Evolutionary conservation across 2,888 invertebrate genomes (phyloP).

Genomic region (Patella pellucida): DNA sequence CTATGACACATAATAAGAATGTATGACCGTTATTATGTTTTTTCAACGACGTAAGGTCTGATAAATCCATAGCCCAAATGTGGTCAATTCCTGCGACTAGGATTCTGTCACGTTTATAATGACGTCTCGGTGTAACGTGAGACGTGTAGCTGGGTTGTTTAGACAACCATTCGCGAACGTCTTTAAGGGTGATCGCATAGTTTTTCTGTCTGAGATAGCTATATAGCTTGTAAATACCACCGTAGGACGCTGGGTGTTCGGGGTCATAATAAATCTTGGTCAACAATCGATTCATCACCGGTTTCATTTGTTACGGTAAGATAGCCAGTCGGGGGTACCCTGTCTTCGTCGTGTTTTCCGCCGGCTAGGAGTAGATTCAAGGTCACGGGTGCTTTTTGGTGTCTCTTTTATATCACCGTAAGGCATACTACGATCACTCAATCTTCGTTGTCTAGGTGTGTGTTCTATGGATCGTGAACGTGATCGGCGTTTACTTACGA

Average conservation of each 20-base stretch:
- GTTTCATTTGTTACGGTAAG: not conserved
- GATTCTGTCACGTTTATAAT: no score
- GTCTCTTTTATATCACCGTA: no score
- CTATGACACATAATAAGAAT: conserved; percentile 51
- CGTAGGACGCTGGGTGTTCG: not conserved
- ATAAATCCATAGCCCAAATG: conserved; percentile 37
- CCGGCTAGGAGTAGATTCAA: no score
- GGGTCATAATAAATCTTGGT: not conserved
- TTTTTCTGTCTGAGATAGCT: not conserved
- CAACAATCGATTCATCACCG: not conserved
- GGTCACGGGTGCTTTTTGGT: no score
- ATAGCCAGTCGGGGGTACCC: no score
- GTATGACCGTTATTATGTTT: conserved; percentile 37
- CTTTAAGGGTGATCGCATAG: not conserved
- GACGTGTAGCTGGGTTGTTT: no score
- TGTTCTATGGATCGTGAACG: no score
- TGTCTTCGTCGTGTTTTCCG: not conserved
- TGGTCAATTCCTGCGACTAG: conserved; percentile 46
- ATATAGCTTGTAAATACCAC: not conserved
- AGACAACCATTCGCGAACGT: not conserved
- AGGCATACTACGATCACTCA: no score
- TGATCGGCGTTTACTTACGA: no score
- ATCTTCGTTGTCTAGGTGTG: no score
- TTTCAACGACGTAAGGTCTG: not conserved
- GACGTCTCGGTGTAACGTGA: no score